A percentile compares a stretch with the other conserved stretches of the same genome.
phyloP scores from a whole-genome alignment of 2,888 invertebrate species.

The Lacanobia wlatinum region DNA sequence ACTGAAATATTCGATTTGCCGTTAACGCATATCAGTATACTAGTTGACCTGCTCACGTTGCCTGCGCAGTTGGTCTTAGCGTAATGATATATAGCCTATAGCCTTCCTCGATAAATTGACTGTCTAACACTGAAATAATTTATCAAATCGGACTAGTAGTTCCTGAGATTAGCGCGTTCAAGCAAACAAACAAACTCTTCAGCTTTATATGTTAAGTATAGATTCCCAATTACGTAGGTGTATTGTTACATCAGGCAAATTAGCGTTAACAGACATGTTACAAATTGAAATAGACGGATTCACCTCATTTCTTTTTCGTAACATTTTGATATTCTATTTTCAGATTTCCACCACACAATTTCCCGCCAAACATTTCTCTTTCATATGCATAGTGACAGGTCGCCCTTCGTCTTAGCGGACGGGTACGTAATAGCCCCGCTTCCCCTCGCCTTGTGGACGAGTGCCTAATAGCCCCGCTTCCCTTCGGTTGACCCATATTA shows the following conservation, averaged over 20 bases:
- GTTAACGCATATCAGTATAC: background rate
- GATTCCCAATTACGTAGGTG: background rate
- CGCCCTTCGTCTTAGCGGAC: slow-evolving; percentile 21
- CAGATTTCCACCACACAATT: background rate
- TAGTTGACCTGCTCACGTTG: too few species aligned
- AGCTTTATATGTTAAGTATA: too few species aligned
- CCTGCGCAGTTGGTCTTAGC: too few species aligned
- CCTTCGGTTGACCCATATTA: slow-evolving; percentile 50
- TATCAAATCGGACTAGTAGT: too few species aligned
- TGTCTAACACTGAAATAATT: too few species aligned
- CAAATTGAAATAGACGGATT: background rate
- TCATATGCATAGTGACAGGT: slow-evolving; percentile 15
- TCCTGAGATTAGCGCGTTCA: too few species aligned
- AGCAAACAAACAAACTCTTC: too few species aligned
- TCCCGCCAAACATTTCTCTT: background rate
- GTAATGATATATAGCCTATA: too few species aligned
- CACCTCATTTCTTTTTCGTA: background rate
- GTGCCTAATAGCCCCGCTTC: slow-evolving; percentile 13
- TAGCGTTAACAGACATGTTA: background rate
- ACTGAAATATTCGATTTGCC: background rate
- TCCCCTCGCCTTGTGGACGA: slow-evolving; percentile 4
- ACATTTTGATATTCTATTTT: background rate
- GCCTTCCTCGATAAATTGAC: too few species aligned
- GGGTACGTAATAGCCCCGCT: slow-evolving; percentile 20
- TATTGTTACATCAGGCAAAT: background rate